Conservation (phyloP, 2,797 vertebrate genomes). For the Sebastes matsubarae region DNA sequence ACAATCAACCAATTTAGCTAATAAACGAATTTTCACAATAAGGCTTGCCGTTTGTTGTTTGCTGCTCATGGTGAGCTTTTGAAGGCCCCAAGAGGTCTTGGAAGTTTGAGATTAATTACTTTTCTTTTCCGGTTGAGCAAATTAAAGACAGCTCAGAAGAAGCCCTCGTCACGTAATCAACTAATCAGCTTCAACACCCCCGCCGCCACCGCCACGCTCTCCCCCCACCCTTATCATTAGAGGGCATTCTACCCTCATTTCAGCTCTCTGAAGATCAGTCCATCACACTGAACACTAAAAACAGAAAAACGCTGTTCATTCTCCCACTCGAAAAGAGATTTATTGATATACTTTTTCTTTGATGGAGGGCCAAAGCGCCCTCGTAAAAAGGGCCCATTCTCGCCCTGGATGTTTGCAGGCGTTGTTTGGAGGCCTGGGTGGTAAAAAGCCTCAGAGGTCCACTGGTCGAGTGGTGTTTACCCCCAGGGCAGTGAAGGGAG, state of each 20-base stretch:
- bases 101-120: constrained; percentile 73
- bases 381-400: constrained; percentile 45
- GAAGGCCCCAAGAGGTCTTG: constrained; percentile 55
- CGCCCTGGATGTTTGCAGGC: constrained; percentile 50
- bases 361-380: constrained; percentile 42
- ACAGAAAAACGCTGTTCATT: constrained; percentile 46
- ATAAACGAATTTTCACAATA: constrained; percentile 54
- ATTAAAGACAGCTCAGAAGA: constrained; percentile 70
- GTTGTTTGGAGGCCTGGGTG: constrained; percentile 53
- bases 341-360: constrained; percentile 64
- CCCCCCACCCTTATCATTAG: constrained; percentile 62
- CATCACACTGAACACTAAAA: constrained; percentile 28
- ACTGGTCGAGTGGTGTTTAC: constrained; percentile 51
- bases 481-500: constrained; percentile 46
- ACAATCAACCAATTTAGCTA: constrained; percentile 51
- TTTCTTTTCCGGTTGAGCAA: constrained; percentile 60
- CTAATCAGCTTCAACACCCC: constrained; percentile 60
- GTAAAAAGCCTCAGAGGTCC: constrained; percentile 30
- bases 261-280: constrained; percentile 61
- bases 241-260: constrained; percentile 48
- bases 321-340: constrained; percentile 60
- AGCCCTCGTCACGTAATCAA: constrained; percentile 61
- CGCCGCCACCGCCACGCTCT: background rate
- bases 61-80: constrained; percentile 31
- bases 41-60: constrained; percentile 47